phyloP scores from a whole-genome alignment of 2,888 invertebrate species.

The Rhagonycha fulva region DNA sequence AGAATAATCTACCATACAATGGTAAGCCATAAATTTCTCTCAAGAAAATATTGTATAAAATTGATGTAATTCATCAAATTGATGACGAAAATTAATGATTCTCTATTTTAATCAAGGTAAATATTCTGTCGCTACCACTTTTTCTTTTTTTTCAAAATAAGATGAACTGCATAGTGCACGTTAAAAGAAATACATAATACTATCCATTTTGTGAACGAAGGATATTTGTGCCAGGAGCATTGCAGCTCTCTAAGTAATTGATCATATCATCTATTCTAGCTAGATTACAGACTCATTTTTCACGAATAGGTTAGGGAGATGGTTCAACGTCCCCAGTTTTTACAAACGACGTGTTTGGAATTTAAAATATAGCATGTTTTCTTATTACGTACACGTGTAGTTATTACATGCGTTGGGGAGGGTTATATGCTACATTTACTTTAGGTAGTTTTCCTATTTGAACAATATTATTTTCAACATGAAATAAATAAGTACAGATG shows the following conservation, averaged over 20 bases:
- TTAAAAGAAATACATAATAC: no score
- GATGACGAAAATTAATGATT: no score
- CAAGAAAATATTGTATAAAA: no score
- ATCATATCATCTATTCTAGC: neutral
- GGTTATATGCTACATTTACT: neutral
- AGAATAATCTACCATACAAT: no score
- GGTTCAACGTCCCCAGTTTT: neutral
- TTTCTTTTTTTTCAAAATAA: no score
- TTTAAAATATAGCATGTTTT: neutral
- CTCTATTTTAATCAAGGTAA: no score
- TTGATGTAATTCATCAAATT: no score
- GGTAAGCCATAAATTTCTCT: no score
- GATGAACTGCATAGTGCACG: no score
- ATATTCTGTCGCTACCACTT: no score
- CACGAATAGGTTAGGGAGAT: neutral
- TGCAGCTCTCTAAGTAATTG: neutral
- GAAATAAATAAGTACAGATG: neutral
- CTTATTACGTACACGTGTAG: neutral
- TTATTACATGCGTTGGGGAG: neutral
- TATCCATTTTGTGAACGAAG: neutral
- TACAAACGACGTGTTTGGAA: neutral
- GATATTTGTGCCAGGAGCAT: neutral
- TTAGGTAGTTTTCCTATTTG: neutral
- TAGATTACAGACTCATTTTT: neutral
- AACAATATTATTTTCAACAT: neutral